Percentiles rank a stretch among this genome's conserved stretches.
Conservation (phyloP, 2,113 vertebrate species). For the Myotis lucifugus region DNA sequence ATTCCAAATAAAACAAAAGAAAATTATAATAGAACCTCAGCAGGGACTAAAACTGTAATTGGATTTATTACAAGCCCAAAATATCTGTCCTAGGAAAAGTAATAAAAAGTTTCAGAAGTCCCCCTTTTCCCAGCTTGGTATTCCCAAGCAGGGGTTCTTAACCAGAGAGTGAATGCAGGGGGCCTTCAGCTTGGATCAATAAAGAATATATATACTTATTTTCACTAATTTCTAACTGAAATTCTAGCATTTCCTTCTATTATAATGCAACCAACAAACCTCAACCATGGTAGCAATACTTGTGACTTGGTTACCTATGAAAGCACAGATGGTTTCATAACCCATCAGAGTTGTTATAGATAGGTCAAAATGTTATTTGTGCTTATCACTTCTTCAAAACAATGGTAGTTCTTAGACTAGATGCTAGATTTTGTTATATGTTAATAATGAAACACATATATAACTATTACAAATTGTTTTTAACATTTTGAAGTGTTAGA, state of each 20-base stretch:
- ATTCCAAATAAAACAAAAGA: constrained; percentile 36
- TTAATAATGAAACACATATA: neutral
- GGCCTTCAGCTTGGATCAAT: neutral
- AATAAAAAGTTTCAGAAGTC: neutral
- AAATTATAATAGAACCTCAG: constrained; percentile 14
- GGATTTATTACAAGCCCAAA: constrained; percentile 2
- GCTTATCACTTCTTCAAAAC: neutral
- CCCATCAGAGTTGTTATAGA: neutral
- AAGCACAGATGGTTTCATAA: neutral
- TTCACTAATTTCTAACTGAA: constrained; percentile 16
- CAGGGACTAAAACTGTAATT: constrained; percentile 28
- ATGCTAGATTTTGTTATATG: neutral
- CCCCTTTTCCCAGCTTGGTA: neutral
- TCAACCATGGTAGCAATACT: neutral
- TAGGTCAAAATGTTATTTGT: neutral
- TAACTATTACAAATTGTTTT: neutral
- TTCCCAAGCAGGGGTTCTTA: neutral
- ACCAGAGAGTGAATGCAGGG: neutral
- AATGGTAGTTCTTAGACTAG: neutral
- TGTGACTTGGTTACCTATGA: neutral
- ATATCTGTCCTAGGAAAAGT: constrained; percentile 28
- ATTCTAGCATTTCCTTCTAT: neutral
- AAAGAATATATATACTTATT: neutral
- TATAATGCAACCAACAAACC: neutral
- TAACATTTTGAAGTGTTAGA: neutral